phyloP scores from a whole-genome alignment of 2,113 vertebrate genomes.

The Shinisaurus crocodilurus region DNA sequence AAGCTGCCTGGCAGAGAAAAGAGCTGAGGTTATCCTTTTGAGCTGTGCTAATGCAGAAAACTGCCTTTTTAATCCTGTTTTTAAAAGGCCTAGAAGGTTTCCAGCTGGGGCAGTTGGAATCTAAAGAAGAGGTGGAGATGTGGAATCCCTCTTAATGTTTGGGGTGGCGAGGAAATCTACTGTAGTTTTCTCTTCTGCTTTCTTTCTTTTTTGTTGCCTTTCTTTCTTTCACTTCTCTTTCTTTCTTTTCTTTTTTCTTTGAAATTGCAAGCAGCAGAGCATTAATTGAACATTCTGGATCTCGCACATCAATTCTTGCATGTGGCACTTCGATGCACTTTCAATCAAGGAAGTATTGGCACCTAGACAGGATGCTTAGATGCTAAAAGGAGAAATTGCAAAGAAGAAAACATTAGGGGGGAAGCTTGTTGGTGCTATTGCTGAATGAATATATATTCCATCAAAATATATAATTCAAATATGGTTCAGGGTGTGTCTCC shows the following conservation, averaged over 20 bases:
- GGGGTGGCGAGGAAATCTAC: constrained; percentile 14
- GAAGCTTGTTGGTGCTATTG: not conserved
- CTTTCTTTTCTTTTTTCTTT: constrained; percentile 59
- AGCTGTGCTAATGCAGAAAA: constrained; percentile 77
- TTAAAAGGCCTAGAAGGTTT: constrained; percentile 74
- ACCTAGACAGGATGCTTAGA: constrained; percentile 8
- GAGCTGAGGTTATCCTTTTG: constrained; percentile 76
- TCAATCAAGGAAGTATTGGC: not conserved
- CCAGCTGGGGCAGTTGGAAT: constrained; percentile 72
- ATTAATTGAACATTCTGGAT: constrained; percentile 31
- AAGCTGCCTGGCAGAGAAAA: constrained; percentile 78
- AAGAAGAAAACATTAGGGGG: not conserved
- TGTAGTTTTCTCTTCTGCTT: not conserved
- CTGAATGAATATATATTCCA: not conserved
- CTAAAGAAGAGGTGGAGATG: constrained; percentile 59
- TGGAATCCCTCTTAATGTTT: constrained; percentile 61
- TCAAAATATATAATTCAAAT: not conserved
- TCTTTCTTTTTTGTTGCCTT: not conserved
- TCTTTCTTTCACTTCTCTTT: constrained; percentile 65
- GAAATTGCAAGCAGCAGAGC: constrained; percentile 36
- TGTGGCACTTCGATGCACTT: constrained; percentile 30
- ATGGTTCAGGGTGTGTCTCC: not conserved
- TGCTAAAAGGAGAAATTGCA: not conserved
- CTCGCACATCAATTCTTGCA: constrained; percentile 32
- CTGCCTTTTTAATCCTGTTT: constrained; percentile 75